Evolutionary conservation across 2,888 invertebrate genomes (phyloP).

Genomic region (Blera fallax): DNA sequence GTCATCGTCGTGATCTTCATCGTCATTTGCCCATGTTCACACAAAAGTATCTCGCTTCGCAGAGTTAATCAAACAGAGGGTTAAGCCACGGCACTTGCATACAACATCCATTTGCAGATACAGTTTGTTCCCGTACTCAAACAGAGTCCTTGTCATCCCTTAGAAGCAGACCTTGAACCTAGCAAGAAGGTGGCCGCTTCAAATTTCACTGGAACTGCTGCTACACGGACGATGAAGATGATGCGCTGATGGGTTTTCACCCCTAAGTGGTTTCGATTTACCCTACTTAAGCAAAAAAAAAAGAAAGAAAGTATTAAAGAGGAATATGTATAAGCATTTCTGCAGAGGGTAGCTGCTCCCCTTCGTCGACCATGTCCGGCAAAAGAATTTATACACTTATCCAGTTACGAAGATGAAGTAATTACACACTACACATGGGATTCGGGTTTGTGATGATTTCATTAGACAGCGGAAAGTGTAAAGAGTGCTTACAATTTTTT

Average conservation of each 20-base stretch:
- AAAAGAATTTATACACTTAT: slow-evolving; percentile 37
- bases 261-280: slow-evolving; percentile 64
- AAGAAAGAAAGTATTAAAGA: not conserved
- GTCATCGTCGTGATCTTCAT: not conserved
- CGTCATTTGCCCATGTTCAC: slow-evolving; percentile 23
- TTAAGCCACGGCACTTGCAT: slow-evolving; percentile 16
- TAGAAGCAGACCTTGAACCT: not conserved
- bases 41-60: not conserved
- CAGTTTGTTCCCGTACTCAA: slow-evolving; percentile 23
- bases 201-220: slow-evolving; percentile 37
- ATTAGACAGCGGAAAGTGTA: not conserved
- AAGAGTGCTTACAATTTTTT: not conserved
- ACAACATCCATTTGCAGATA: not conserved
- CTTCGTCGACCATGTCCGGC: slow-evolving; percentile 12
- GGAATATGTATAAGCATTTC: not conserved
- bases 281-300: not conserved
- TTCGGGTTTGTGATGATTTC: not conserved
- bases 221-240: slow-evolving; percentile 25
- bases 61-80: slow-evolving; percentile 22
- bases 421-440: slow-evolving; percentile 30
- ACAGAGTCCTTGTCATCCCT: slow-evolving; percentile 11
- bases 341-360: not conserved
- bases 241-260: slow-evolving; percentile 34
- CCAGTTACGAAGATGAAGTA: slow-evolving; percentile 42
- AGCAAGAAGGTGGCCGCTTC: slow-evolving; percentile 28